phyloP scores from a whole-genome alignment of 2,888 invertebrate genomes.

The Dicyrtomina minuta region DNA sequence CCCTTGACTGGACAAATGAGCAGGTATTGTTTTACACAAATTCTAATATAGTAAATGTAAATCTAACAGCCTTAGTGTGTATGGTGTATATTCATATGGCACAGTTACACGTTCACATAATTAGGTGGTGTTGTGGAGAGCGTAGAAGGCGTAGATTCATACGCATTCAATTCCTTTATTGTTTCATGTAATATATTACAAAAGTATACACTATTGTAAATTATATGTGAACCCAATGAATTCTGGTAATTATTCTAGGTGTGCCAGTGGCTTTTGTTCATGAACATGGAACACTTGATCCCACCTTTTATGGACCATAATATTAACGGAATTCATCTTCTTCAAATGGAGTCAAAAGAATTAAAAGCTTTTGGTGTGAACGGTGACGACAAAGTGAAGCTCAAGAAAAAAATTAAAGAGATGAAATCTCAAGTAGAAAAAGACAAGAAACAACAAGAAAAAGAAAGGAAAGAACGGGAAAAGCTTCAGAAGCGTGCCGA shows the following conservation, averaged over 20 bases:
- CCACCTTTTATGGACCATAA: constrained; percentile 84
- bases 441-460: constrained; percentile 60
- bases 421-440: constrained; percentile 72
- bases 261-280: constrained; percentile 84
- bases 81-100: too few relatives aligned
- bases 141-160: too few relatives aligned
- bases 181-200: too few relatives aligned
- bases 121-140: too few relatives aligned
- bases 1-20: constrained; percentile 46
- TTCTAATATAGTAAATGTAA: neutral
- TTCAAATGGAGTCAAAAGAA: constrained; percentile 86
- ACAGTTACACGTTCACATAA: too few relatives aligned
- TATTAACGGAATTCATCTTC: constrained; percentile 81
- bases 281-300: constrained; percentile 80
- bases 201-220: neutral
- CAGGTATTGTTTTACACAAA: constrained; percentile 37
- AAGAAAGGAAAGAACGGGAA: constrained; percentile 43
- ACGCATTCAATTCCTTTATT: too few relatives aligned
- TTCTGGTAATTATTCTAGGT: constrained; percentile 64
- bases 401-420: constrained; percentile 84
- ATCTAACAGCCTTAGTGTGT: neutral
- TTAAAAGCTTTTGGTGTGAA: constrained; percentile 81
- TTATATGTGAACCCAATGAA: too few relatives aligned
- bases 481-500: constrained; percentile 55
- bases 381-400: constrained; percentile 76